Conservation (phyloP, 2,888 invertebrate species). For the Zygothrica quintamaculata region DNA sequence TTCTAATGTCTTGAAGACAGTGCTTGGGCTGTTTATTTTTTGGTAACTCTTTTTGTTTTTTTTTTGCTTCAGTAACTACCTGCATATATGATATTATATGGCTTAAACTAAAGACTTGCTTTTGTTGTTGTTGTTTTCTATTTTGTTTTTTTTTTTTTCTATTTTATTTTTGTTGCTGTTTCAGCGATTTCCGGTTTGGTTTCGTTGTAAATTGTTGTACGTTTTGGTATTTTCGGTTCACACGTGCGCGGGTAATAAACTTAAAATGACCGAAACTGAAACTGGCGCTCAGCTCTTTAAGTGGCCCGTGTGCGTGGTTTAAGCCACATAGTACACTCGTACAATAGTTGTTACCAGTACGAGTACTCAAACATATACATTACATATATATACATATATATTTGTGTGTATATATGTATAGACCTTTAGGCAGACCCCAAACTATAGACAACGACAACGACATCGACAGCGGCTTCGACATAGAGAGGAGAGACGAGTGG, state of each 20-base stretch:
- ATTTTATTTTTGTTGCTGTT: slow-evolving; percentile 23
- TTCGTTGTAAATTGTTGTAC: slow-evolving; percentile 69
- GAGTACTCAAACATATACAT: neutral
- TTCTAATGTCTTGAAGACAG: slow-evolving; percentile 36
- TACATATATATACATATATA: too few species aligned
- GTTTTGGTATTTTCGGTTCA: slow-evolving; percentile 81
- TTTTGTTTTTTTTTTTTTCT: neutral
- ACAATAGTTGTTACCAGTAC: too few species aligned
- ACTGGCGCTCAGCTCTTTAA: slow-evolving; percentile 60
- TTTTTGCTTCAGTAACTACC: slow-evolving; percentile 49
- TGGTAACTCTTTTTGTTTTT: slow-evolving; percentile 35
- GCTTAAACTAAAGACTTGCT: slow-evolving; percentile 11
- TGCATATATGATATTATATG: slow-evolving; percentile 35
- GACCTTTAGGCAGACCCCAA: too few species aligned
- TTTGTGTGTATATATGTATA: too few species aligned
- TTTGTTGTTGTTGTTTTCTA: neutral
- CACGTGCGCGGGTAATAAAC: slow-evolving; percentile 80
- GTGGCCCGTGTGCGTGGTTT: slow-evolving; percentile 55
- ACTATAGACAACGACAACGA: too few species aligned
- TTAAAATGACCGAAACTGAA: slow-evolving; percentile 74
- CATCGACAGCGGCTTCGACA: neutral
- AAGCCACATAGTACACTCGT: slow-evolving; percentile 25
- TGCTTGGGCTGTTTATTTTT: slow-evolving; percentile 5
- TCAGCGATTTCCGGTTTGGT: slow-evolving; percentile 72
- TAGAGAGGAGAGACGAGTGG: neutral